Evolutionary conservation across 1,140 invertebrate species (phyloP), one percentile per base, ranked within the genome.

Genomic region (Drosophila sucinea): DNA sequence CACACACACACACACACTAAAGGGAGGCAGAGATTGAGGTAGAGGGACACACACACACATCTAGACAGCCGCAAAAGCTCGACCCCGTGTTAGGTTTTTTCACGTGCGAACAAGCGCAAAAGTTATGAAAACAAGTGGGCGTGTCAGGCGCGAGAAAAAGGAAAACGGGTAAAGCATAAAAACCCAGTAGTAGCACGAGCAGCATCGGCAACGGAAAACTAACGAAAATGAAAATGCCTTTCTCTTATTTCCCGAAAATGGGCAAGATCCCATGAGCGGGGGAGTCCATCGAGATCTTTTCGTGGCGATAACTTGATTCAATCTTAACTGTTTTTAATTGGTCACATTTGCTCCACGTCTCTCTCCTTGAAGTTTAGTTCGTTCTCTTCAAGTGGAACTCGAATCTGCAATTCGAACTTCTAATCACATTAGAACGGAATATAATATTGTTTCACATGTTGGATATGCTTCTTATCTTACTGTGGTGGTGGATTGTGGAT

Each of bases 51-150:
- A 65, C 38, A 40, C 35, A 23, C 29, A 3, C 23, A 30, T 38
- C 41, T 10, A 65, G 32, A 23, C 38, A 41, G 61, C 66, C 58
- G 68, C 73, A 76, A 71, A 64, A 51, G 40, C 73, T 68, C 7
- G 60, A 44, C 57, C 58, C 67, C 41, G 41, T 56, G 56, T 77
- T 77, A 61, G 62, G 51, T 35, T 60, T 65, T 51, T 57, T 55
- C 66, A 55, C 58, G 73, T 77, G 41, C 73, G 67, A 73, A 70
- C 47, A 70, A 69, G 61, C 70, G 62, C 62, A 77, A 66, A 85
- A 71, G 81, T 82, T 79, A 79, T 84, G 60, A 87, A 78, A 85
- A 82, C 79, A 76, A 82, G 75, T 76, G 75, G 67, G 30, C 70
- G 56, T 67, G 64, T 64, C 55, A 38, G 33, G n/a, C 55, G 32